Percentiles rank a stretch among this genome's conserved stretches.
phyloP scores from a whole-genome alignment of 2,113 vertebrate genomes.

The Centropus bengalensis region DNA sequence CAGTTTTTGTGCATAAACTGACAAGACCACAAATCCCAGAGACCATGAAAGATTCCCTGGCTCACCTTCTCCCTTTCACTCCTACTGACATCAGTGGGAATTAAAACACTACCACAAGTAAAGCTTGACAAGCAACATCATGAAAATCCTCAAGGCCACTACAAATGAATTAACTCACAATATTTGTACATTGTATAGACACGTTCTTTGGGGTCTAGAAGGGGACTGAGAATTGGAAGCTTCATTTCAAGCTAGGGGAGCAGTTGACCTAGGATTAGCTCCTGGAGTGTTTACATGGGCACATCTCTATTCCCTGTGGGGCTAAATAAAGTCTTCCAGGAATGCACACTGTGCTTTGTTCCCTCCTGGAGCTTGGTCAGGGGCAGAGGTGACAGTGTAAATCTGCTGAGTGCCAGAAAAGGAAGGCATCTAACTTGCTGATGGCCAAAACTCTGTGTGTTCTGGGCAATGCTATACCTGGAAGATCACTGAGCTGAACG shows the following conservation, averaged over 20 bases:
- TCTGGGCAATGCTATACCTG: neutral
- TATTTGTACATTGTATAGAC: neutral
- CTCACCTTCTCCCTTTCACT: neutral
- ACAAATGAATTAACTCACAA: neutral
- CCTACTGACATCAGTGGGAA: neutral
- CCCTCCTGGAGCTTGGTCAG: neutral
- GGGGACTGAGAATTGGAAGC: neutral
- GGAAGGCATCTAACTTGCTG: neutral
- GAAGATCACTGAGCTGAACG: neutral
- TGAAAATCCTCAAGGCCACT: neutral
- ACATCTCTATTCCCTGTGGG: neutral
- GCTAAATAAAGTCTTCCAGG: neutral
- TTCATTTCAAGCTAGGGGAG: neutral
- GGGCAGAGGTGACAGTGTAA: neutral
- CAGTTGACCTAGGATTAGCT: neutral
- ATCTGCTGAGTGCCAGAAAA: neutral
- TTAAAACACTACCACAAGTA: neutral
- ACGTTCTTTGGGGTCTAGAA: neutral
- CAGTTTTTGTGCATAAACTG: neutral
- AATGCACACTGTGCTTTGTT: neutral
- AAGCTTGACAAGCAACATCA: neutral
- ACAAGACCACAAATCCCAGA: neutral
- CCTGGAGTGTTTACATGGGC: neutral
- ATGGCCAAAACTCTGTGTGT: rapidly evolving
- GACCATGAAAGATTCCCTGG: neutral